These are phyloP conservation scores for Tetrapedia diversipes DNA, from an alignment of 2,888 invertebrate genomes.

Conservation along the genomic window DNA sequence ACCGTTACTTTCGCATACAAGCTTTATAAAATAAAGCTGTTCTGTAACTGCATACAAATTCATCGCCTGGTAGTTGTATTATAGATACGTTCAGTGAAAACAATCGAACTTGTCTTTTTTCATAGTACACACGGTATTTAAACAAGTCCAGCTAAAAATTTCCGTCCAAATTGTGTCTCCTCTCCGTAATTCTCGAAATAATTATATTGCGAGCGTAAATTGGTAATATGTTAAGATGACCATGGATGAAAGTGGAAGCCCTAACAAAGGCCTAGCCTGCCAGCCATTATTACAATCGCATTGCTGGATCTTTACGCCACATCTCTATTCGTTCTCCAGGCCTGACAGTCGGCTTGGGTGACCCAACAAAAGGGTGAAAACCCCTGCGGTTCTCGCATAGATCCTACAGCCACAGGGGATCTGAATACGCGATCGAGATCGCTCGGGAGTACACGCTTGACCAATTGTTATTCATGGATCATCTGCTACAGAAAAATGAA, in stretches of 20 bases:
- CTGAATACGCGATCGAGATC: slow-evolving; percentile 45
- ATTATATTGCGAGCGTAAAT: too few relatives aligned
- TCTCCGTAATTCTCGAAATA: too few relatives aligned
- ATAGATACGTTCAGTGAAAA: too few relatives aligned
- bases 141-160: too few relatives aligned
- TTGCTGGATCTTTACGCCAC: slow-evolving; percentile 71
- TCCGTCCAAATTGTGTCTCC: too few relatives aligned
- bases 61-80: too few relatives aligned
- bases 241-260: slow-evolving; percentile 31
- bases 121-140: too few relatives aligned
- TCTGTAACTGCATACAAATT: too few relatives aligned
- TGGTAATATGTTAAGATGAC: neutral
- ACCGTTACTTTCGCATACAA: too few relatives aligned
- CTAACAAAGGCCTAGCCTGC: slow-evolving; percentile 69
- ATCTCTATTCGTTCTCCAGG: slow-evolving; percentile 73
- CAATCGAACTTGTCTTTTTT: too few relatives aligned
- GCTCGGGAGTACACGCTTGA: neutral
- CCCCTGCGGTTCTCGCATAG: slow-evolving; percentile 69
- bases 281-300: slow-evolving; percentile 72
- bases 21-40: too few relatives aligned
- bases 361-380: slow-evolving; percentile 75
- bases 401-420: slow-evolving; percentile 49
- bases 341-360: slow-evolving; percentile 69
- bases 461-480: slow-evolving; percentile 13
- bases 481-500: neutral